Evolutionary conservation across 2,113 vertebrate species (phyloP).

Genomic region (Petrocephalus microphthalmus): DNA sequence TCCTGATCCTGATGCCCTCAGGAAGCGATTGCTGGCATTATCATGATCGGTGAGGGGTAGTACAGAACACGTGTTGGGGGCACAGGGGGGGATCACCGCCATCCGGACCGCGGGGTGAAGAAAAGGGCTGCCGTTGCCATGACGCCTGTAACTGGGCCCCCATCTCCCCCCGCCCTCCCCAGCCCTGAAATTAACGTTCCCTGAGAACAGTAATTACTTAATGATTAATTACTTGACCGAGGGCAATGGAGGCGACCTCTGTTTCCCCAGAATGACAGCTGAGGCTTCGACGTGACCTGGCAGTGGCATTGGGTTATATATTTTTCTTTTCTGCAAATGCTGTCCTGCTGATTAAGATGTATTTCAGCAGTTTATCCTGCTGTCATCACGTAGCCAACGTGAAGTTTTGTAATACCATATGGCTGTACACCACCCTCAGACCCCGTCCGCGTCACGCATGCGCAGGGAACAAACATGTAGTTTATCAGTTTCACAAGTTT

Average conservation of each 20-base stretch:
- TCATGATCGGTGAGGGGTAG: background rate
- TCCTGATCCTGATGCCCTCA: background rate
- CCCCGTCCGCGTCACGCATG: background rate
- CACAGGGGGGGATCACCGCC: background rate
- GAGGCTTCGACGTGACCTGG: background rate
- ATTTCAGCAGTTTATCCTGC: background rate
- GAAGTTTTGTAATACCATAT: background rate
- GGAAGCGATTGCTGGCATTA: background rate
- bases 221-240: background rate
- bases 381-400: background rate
- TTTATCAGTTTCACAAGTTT: background rate
- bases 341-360: background rate
- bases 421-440: background rate
- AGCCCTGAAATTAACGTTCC: background rate
- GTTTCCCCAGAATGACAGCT: background rate
- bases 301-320: background rate
- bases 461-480: background rate
- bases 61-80: background rate
- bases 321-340: background rate
- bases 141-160: background rate
- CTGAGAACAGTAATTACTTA: conserved; percentile 6
- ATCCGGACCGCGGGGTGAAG: too few relatives aligned
- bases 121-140: background rate
- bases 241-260: background rate
- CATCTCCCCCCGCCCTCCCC: background rate